These are phyloP conservation scores for Microcebus tavaratra DNA, from an alignment of 2,113 vertebrate genomes.

Conservation along the genomic window DNA sequence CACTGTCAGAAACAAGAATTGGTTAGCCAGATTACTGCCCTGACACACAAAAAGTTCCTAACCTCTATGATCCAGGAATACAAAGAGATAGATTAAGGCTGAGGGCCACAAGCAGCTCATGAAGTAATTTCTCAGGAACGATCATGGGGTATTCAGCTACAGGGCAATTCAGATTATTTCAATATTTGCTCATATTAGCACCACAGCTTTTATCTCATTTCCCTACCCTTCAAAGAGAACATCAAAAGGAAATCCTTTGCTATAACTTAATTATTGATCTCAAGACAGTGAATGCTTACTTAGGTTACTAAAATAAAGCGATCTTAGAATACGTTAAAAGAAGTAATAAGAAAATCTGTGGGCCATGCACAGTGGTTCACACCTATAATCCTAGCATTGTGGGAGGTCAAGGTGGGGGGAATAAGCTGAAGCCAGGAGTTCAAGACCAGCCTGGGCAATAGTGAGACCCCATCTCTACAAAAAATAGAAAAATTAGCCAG, in stretches of 20 bases:
- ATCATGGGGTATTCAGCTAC: background rate
- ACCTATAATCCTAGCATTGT: too few relatives aligned
- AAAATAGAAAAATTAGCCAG: background rate
- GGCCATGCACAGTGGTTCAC: too few relatives aligned
- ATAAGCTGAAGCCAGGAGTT: too few relatives aligned
- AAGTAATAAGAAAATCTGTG: background rate
- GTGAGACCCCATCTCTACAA: too few relatives aligned
- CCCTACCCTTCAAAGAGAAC: background rate
- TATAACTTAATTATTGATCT: background rate
- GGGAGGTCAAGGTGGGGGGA: too few relatives aligned
- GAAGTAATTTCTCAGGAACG: background rate
- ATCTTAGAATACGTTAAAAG: background rate
- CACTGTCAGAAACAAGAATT: background rate
- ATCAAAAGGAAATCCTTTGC: background rate
- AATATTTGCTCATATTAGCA: background rate
- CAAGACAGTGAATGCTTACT: background rate
- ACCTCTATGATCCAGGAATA: background rate
- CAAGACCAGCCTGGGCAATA: too few relatives aligned
- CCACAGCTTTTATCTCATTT: constrained; percentile 2
- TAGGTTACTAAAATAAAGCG: background rate
- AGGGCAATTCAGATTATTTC: background rate
- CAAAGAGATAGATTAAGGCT: background rate
- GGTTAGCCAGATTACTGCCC: background rate
- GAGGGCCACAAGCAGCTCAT: background rate
- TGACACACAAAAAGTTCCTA: background rate